These are phyloP conservation scores for Stenodera caucasica DNA, from an alignment of 2,888 invertebrate genomes.

Conservation along the genomic window DNA sequence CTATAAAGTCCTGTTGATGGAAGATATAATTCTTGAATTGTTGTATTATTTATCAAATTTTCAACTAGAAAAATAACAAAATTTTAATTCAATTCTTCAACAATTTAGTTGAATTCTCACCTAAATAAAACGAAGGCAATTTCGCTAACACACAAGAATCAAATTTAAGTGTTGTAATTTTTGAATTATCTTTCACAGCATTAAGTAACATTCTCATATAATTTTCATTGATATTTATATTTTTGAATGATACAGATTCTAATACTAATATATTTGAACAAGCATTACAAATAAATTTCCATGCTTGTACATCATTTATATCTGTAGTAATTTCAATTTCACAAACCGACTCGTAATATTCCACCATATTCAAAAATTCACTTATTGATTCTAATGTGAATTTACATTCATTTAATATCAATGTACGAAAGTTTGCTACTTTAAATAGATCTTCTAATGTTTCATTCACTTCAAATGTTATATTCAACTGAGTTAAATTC, in stretches of 20 bases:
- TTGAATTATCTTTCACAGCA: constrained; percentile 43
- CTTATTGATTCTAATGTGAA: constrained; percentile 47
- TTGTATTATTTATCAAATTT: constrained; percentile 43
- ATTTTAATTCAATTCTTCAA: neutral
- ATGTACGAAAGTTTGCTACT: constrained; percentile 48
- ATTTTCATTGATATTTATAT: constrained; percentile 45
- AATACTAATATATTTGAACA: constrained; percentile 43
- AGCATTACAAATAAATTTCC: constrained; percentile 47
- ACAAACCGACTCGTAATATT: constrained; percentile 48
- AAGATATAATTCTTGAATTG: constrained; percentile 48
- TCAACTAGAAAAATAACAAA: constrained; percentile 40
- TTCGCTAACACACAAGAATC: constrained; percentile 45
- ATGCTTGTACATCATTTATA: constrained; percentile 47
- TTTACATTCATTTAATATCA: constrained; percentile 46
- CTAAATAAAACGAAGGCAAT: constrained; percentile 48
- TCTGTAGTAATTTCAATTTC: constrained; percentile 47
- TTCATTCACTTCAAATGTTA: constrained; percentile 50
- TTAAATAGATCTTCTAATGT: constrained; percentile 50
- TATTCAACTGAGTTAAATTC: constrained; percentile 44
- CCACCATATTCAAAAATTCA: constrained; percentile 50
- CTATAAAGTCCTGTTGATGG: constrained; percentile 50
- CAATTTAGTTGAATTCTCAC: constrained; percentile 33
- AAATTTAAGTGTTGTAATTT: constrained; percentile 48
- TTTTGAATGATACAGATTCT: constrained; percentile 46
- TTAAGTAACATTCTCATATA: constrained; percentile 45